Percentiles rank a stretch among this genome's conserved stretches.
Evolutionary conservation across 1,140 invertebrate species (phyloP).

Genomic region (Pygmarrhopalites habei): DNA sequence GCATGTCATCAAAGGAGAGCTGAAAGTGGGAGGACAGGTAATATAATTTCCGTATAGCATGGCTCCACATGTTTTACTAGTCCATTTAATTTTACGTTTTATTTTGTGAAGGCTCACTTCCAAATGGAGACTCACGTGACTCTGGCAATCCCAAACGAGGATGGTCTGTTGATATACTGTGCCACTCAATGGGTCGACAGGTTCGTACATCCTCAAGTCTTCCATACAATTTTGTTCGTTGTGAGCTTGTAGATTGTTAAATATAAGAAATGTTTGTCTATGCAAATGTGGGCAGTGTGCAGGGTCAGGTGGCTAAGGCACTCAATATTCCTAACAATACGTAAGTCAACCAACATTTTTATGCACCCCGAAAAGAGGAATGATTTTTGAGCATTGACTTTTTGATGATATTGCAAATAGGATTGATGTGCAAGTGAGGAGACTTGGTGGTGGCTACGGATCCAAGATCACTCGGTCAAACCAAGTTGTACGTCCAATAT

Average conservation of each 20-base stretch:
- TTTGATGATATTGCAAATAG: constrained; percentile 41
- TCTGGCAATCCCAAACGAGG: constrained; percentile 56
- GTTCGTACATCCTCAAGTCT: too few relatives aligned
- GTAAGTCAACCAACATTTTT: constrained; percentile 11
- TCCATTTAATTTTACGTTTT: too few relatives aligned
- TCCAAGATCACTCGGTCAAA: too few relatives aligned
- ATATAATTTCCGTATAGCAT: too few relatives aligned
- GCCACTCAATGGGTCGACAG: constrained; percentile 47
- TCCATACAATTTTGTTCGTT: too few relatives aligned
- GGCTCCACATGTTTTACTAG: too few relatives aligned
- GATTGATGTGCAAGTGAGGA: constrained; percentile 55
- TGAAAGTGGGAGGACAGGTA: constrained; percentile 48
- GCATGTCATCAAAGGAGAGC: constrained; percentile 43
- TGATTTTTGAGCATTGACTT: too few relatives aligned
- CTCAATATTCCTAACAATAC: constrained; percentile 44
- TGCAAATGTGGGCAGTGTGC: constrained; percentile 34
- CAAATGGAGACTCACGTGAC: constrained; percentile 62
- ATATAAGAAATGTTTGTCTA: too few relatives aligned
- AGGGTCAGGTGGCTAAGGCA: constrained; percentile 50
- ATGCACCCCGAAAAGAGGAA: too few relatives aligned
- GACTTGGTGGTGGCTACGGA: constrained; percentile 66
- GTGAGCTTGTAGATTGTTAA: too few relatives aligned
- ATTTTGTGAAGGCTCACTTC: constrained; percentile 58
- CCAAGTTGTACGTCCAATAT: too few relatives aligned
- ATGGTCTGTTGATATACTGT: constrained; percentile 58